phyloP scores from a whole-genome alignment of 2,797 vertebrate genomes.

The Emys orbicularis region DNA sequence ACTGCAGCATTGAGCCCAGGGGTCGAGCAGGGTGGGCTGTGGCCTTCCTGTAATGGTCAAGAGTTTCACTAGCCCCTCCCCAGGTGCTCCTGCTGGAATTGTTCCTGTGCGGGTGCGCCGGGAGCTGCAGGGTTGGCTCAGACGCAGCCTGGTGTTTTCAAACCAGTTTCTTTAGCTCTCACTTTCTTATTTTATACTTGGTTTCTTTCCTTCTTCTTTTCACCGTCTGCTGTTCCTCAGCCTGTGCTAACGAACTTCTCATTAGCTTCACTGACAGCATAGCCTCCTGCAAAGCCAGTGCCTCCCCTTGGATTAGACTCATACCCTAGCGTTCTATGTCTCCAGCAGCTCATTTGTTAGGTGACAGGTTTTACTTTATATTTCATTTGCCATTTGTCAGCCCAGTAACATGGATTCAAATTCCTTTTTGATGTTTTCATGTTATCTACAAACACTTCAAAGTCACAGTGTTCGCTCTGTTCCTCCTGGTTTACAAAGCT shows the following conservation, averaged over 20 bases:
- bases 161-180: background rate
- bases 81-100: background rate
- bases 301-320: background rate
- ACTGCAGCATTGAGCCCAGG: background rate
- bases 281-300: background rate
- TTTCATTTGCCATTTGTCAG: conserved; percentile 72
- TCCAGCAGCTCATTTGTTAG: conserved; percentile 28
- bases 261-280: fast-evolving
- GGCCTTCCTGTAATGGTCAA: background rate
- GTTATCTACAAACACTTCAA: conserved; percentile 36
- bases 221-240: fast-evolving
- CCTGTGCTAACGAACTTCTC: background rate
- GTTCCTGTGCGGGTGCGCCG: background rate
- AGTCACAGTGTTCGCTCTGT: background rate
- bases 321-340: background rate
- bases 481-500: background rate
- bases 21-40: no score
- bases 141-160: background rate
- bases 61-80: background rate
- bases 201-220: fast-evolving
- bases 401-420: conserved; percentile 14
- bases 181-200: background rate
- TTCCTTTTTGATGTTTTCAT: conserved; percentile 60
- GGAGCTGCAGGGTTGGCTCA: fast-evolving
- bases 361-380: conserved; percentile 65